Conservation (phyloP, 64 coral and sea anemone genomes). For the Trachythela sp. region DNA sequence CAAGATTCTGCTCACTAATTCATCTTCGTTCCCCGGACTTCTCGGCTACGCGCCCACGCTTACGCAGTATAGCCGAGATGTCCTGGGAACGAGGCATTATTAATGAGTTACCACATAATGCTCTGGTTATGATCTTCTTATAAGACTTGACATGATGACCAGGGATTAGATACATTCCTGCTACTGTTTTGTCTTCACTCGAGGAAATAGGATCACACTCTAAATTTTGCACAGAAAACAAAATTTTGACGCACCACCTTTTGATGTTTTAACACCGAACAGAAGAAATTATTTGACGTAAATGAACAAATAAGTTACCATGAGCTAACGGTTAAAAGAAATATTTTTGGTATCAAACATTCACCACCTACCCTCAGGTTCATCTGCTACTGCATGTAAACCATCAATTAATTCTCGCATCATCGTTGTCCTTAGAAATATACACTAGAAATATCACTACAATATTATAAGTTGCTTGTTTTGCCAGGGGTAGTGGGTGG, state of each 20-base stretch:
- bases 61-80: neutral
- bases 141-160: conserved; percentile 12
- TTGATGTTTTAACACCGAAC: no score
- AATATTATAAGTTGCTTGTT: neutral
- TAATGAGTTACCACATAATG: neutral
- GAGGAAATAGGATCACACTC: neutral
- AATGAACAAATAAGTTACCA: no score
- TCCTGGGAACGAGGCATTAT: neutral
- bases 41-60: no score
- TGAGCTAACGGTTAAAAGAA: neutral
- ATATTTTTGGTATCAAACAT: neutral
- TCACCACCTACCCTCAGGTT: neutral
- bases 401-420: neutral
- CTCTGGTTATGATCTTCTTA: neutral
- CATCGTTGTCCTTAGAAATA: neutral
- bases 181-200: neutral
- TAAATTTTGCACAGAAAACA: neutral
- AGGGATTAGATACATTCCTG: neutral
- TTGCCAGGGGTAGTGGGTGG: no score
- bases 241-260: no score
- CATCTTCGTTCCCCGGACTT: neutral
- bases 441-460: neutral
- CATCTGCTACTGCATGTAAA: neutral
- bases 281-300: no score
- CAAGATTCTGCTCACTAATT: no score